A percentile compares a stretch with the other conserved stretches of the same genome.
phyloP scores from a whole-genome alignment of 2,888 invertebrate species.

The Fragum whitleyi region DNA sequence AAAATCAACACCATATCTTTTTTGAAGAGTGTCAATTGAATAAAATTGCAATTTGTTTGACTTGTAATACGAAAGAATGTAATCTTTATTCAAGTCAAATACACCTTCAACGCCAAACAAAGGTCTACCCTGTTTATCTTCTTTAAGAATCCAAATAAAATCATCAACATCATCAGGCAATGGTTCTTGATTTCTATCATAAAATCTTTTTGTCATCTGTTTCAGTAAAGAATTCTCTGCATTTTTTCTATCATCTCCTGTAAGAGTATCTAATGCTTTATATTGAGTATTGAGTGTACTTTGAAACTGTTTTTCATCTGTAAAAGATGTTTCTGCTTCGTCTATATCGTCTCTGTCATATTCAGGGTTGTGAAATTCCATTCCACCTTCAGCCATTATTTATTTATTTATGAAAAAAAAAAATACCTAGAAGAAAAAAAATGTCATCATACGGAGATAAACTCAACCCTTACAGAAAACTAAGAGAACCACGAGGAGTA shows the following conservation, averaged over 20 bases:
- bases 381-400: constrained; percentile 45
- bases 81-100: constrained; percentile 22
- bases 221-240: constrained; percentile 23
- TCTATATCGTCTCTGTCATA: constrained; percentile 38
- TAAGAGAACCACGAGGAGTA: constrained; percentile 28
- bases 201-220: constrained; percentile 43
- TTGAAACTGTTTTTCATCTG: constrained; percentile 47
- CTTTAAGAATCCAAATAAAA: background rate
- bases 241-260: constrained; percentile 34
- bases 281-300: constrained; percentile 38
- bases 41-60: constrained; percentile 38
- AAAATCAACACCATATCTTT: constrained; percentile 44
- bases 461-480: constrained; percentile 14
- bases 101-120: constrained; percentile 37
- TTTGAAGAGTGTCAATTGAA: constrained; percentile 43
- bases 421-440: constrained; percentile 5
- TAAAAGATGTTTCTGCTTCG: constrained; percentile 38
- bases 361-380: constrained; percentile 46
- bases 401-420: constrained; percentile 21
- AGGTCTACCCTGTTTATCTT: constrained; percentile 35
- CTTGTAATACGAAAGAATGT: constrained; percentile 43
- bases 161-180: constrained; percentile 7
- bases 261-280: constrained; percentile 38
- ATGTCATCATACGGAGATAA: constrained; percentile 40
- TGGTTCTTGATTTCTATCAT: constrained; percentile 44